Evolutionary conservation across 2,797 vertebrate genomes (phyloP).

Genomic region (Takifugu rubripes): DNA sequence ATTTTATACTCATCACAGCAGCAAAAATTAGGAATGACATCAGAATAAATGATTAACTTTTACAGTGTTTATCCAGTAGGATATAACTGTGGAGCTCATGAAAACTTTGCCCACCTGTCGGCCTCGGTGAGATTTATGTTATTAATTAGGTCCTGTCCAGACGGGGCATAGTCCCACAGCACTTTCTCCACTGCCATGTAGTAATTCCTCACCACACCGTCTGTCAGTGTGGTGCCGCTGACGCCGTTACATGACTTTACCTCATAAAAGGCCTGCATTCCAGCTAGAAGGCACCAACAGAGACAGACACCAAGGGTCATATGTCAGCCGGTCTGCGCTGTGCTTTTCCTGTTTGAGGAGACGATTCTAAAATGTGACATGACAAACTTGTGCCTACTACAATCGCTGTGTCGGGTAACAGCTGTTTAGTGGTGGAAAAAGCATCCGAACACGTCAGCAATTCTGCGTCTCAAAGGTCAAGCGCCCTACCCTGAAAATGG

Average conservation of each 20-base stretch:
- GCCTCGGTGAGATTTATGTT: constrained; percentile 76
- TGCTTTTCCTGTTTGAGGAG: too few relatives aligned
- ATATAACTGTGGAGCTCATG: not conserved
- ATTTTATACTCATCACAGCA: too few relatives aligned
- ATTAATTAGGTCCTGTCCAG: constrained; percentile 77
- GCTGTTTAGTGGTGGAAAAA: not conserved
- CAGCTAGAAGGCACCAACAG: constrained; percentile 72
- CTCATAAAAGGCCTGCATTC: constrained; percentile 90
- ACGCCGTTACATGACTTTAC: constrained; percentile 76
- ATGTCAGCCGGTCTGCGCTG: too few relatives aligned
- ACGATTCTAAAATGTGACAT: not conserved
- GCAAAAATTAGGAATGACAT: too few relatives aligned
- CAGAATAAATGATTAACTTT: too few relatives aligned
- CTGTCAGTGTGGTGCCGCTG: constrained; percentile 16
- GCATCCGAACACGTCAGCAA: constrained; percentile 27
- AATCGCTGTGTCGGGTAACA: not conserved
- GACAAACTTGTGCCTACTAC: not conserved
- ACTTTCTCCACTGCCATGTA: constrained; percentile 86
- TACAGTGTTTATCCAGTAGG: not conserved
- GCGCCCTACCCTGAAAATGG: constrained; percentile 84
- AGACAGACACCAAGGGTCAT: constrained; percentile 6
- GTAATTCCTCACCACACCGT: constrained; percentile 75
- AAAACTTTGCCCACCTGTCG: constrained; percentile 74
- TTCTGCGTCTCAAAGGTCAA: constrained; percentile 37
- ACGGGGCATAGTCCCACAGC: constrained; percentile 87